Percentiles rank a stretch among this genome's conserved stretches.
Evolutionary conservation across 2,113 vertebrate genomes (phyloP).

Genomic region (Morone chrysops): DNA sequence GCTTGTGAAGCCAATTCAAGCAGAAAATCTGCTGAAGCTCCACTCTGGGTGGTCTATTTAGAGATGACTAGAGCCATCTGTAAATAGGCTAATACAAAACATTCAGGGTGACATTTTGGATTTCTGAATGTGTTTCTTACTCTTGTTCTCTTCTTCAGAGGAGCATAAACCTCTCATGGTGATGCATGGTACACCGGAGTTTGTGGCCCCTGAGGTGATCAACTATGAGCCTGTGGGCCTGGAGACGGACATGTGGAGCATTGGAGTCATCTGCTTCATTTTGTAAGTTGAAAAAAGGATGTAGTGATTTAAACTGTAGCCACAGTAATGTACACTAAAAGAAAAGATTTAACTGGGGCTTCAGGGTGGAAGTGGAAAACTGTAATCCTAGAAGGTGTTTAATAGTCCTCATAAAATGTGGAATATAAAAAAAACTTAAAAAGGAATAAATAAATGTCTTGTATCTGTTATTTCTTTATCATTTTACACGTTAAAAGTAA

Average conservation of each 20-base stretch:
- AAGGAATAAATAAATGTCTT: not conserved
- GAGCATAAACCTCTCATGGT: conserved; percentile 82
- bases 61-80: not conserved
- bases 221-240: conserved; percentile 86
- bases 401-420: not conserved
- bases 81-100: conserved; percentile 26
- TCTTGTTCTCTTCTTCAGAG: conserved; percentile 71
- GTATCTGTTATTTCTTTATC: not conserved
- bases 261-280: conserved; percentile 91
- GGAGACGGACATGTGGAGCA: conserved; percentile 90
- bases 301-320: not conserved
- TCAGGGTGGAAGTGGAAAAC: too few relatives aligned
- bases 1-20: not conserved
- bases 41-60: conserved; percentile 45
- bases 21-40: conserved; percentile 12
- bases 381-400: too few relatives aligned
- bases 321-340: not conserved
- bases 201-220: conserved; percentile 92
- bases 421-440: not conserved
- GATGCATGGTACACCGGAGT: conserved; percentile 90
- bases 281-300: conserved; percentile 80
- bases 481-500: not conserved
- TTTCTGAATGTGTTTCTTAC: not conserved
- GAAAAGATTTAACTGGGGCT: not conserved
- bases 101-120: not conserved